phyloP scores from a whole-genome alignment of 2,797 vertebrate genomes.

The Simalia tracyae region DNA sequence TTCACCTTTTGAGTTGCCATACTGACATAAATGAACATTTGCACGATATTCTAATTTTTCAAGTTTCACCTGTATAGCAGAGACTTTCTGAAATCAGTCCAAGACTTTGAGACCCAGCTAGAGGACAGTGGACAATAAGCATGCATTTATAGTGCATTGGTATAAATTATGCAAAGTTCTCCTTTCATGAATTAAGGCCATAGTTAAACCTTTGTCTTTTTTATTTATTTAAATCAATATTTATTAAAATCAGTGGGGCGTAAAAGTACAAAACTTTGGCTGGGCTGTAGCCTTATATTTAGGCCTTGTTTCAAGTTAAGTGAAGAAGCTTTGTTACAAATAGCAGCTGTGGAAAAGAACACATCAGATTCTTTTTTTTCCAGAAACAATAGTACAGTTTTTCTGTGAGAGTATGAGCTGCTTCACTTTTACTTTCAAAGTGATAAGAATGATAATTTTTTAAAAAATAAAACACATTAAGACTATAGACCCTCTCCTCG shows the following conservation, averaged over 20 bases:
- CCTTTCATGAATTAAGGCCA: not conserved
- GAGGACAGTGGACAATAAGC: not conserved
- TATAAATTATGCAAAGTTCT: not conserved
- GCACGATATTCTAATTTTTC: no score
- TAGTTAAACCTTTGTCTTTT: not conserved
- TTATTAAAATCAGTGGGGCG: not conserved
- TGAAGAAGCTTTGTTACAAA: not conserved
- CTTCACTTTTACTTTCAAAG: not conserved
- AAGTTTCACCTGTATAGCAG: no score
- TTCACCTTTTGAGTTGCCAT: no score
- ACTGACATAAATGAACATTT: no score
- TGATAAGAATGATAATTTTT: not conserved
- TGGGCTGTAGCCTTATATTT: not conserved
- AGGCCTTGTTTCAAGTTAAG: not conserved
- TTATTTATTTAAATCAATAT: not conserved
- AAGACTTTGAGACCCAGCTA: no score
- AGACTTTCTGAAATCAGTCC: no score
- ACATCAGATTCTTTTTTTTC: not conserved
- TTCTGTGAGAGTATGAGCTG: conserved; percentile 3
- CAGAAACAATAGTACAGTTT: not conserved
- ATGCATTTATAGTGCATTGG: not conserved
- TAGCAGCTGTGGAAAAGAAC: not conserved
- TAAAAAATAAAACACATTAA: not conserved
- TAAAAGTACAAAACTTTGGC: not conserved
- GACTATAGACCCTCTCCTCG: no score